Evolutionary conservation across 2,113 vertebrate genomes (phyloP).

Genomic region (Nematolebias whitei): DNA sequence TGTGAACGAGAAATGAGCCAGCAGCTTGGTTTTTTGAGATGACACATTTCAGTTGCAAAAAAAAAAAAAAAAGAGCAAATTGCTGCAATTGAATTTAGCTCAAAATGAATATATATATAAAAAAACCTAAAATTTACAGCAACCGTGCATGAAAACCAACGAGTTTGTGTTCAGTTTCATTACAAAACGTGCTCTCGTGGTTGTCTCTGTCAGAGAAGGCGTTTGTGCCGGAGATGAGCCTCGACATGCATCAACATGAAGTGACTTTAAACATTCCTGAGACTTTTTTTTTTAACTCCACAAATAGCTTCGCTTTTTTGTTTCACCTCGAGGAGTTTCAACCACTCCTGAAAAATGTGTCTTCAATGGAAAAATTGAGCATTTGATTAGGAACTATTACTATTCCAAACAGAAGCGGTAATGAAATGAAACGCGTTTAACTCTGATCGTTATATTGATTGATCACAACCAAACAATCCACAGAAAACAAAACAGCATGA

Average conservation of each 20-base stretch:
- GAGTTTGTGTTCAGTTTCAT: not conserved
- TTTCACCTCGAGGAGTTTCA: not conserved
- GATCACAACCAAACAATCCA: not conserved
- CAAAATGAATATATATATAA: no score
- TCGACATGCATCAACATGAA: constrained; percentile 43
- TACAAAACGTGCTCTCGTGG: not conserved
- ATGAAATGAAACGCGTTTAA: not conserved
- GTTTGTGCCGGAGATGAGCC: constrained; percentile 21
- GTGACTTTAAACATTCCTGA: constrained; percentile 50
- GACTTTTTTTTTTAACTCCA: constrained; percentile 28
- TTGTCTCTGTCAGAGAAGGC: constrained; percentile 17
- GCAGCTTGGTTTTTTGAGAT: not conserved
- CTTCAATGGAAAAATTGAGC: not conserved
- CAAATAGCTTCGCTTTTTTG: not conserved
- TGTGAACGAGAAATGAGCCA: constrained; percentile 5
- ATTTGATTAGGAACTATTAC: not conserved
- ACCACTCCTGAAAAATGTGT: not conserved
- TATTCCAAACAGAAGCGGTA: not conserved
- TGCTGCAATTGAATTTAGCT: no score
- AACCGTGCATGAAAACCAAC: not conserved
- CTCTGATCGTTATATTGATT: not conserved
- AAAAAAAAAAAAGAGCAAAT: no score
- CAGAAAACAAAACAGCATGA: not conserved
- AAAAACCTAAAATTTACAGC: not conserved
- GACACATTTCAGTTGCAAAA: not conserved